These are phyloP conservation scores for Helarctos malayanus DNA, from an alignment of 2,797 vertebrate species.

Conservation along the genomic window DNA sequence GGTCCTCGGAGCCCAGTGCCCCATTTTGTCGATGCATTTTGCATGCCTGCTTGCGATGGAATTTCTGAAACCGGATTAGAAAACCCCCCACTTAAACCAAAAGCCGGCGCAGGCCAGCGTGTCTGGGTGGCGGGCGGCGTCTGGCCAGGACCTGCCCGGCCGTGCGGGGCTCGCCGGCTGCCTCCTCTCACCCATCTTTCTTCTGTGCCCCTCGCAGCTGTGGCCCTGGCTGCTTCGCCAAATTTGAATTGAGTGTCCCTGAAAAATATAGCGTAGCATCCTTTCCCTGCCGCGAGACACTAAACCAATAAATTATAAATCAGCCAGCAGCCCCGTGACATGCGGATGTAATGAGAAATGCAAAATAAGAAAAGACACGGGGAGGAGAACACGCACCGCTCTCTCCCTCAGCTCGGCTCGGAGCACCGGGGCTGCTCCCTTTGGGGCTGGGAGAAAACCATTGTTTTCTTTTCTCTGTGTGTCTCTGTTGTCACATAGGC, in stretches of 20 bases:
- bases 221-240: conserved; percentile 82
- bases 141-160: background rate
- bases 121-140: background rate
- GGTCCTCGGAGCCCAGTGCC: background rate
- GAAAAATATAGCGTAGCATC: conserved; percentile 84
- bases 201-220: conserved; percentile 81
- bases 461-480: conserved; percentile 66
- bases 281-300: conserved; percentile 84
- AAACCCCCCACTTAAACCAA: conserved; percentile 27
- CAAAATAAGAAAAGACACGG: conserved; percentile 84
- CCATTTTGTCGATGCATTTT: background rate
- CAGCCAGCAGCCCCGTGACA: conserved; percentile 85
- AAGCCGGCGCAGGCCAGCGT: background rate
- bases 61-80: conserved; percentile 66
- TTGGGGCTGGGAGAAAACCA: conserved; percentile 71
- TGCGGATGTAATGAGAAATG: conserved; percentile 86
- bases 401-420: conserved; percentile 82
- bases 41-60: conserved; percentile 3
- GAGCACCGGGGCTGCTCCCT: conserved; percentile 80
- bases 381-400: conserved; percentile 79
- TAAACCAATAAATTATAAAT: conserved; percentile 88
- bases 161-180: background rate
- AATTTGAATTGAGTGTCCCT: conserved; percentile 85
- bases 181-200: conserved; percentile 65
- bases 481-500: conserved; percentile 63